phyloP scores from a whole-genome alignment of 1,140 invertebrate species.

The Orius insidiosus region DNA sequence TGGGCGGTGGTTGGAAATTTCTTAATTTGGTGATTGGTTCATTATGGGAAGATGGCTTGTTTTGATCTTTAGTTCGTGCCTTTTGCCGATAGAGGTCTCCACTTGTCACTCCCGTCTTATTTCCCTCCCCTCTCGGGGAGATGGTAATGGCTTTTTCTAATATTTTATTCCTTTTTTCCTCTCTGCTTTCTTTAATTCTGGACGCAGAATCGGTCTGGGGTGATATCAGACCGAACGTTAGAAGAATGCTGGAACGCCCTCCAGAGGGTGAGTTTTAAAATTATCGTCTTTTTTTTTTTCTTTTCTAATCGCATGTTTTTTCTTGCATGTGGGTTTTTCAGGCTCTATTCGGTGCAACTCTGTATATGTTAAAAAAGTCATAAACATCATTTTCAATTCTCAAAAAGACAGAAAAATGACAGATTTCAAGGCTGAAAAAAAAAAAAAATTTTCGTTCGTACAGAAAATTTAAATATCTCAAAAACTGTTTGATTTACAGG shows the following conservation, averaged over 20 bases:
- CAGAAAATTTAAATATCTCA: too few relatives aligned
- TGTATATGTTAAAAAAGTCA: too few relatives aligned
- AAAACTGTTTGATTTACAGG: too few relatives aligned
- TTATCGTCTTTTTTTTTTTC: slow-evolving; percentile 65
- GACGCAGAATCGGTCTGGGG: slow-evolving; percentile 21
- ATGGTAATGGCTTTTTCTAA: slow-evolving; percentile 4
- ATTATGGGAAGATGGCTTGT: too few relatives aligned
- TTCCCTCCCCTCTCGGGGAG: neutral
- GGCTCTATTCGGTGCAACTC: too few relatives aligned
- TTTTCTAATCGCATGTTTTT: slow-evolving; percentile 36
- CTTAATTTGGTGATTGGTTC: too few relatives aligned
- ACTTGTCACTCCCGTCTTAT: neutral
- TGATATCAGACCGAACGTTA: slow-evolving; percentile 47
- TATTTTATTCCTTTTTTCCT: slow-evolving; percentile 15
- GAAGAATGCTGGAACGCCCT: slow-evolving; percentile 85
- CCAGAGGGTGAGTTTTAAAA: slow-evolving; percentile 85
- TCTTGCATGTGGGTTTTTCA: slow-evolving; percentile 20
- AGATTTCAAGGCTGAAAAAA: too few relatives aligned
- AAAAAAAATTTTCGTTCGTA: too few relatives aligned
- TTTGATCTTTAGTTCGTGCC: slow-evolving; percentile 1
- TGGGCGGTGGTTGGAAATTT: too few relatives aligned
- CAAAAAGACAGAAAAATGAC: too few relatives aligned
- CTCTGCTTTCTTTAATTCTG: slow-evolving; percentile 7
- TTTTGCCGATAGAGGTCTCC: neutral
- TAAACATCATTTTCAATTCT: too few relatives aligned